A percentile compares a stretch with the other conserved stretches of the same genome.
These are phyloP conservation scores for Butorides virescens DNA, from an alignment of 2,113 vertebrate genomes.

Conservation along the genomic window DNA sequence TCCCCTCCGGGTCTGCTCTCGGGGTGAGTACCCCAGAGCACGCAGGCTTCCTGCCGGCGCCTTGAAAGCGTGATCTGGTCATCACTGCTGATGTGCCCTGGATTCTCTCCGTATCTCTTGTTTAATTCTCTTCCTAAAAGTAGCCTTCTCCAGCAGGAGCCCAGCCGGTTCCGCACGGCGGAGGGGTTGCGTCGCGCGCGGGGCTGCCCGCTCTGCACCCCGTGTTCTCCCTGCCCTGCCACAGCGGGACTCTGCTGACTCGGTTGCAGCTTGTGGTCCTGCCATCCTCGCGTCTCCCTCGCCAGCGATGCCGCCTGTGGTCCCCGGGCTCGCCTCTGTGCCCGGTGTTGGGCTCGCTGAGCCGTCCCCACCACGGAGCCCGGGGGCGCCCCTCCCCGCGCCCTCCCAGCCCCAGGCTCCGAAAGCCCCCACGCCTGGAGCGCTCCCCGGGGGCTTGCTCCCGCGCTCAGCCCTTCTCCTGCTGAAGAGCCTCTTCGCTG, in stretches of 20 bases:
- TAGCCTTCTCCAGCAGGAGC: background rate
- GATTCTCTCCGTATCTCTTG: background rate
- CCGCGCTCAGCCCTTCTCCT: rapidly evolving
- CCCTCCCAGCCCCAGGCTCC: background rate
- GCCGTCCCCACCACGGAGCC: rapidly evolving
- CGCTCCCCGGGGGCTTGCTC: background rate
- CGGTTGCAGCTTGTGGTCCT: background rate
- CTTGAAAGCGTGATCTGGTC: background rate
- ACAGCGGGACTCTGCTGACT: background rate
- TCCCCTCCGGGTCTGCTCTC: background rate
- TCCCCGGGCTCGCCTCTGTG: rapidly evolving
- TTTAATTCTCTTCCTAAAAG: background rate
- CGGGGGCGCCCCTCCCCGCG: background rate
- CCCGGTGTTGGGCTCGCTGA: rapidly evolving
- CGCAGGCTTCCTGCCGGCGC: background rate
- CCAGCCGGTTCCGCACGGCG: rapidly evolving
- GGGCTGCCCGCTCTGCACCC: background rate
- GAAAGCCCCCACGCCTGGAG: rapidly evolving
- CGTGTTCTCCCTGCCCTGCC: background rate
- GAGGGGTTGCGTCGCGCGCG: background rate
- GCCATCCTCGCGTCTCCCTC: background rate
- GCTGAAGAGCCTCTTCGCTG: background rate
- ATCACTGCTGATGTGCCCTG: background rate
- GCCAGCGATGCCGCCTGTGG: background rate
- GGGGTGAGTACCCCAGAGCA: background rate